Evolutionary conservation across 2,113 vertebrate species (phyloP), one percentile per base, ranked within the genome.

Genomic region (Austrofundulus limnaeus): DNA sequence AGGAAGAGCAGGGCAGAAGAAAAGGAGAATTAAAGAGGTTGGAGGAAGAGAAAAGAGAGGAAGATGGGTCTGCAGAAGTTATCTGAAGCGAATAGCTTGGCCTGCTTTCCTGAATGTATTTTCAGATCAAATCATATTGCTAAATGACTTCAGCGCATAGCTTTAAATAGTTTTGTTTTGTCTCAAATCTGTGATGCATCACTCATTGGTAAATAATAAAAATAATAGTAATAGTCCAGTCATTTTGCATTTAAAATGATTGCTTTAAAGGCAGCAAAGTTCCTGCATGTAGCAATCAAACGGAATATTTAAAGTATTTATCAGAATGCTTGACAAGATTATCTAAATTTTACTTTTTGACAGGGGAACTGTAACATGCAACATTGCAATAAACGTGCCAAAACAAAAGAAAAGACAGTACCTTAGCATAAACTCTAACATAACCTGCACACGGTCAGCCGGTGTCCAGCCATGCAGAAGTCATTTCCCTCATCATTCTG

Each of bases 401-500:
- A 34, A 42, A 72, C 21, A n/a, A 23, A 7, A 50, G 53, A 45
- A 10, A 25, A 14, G 28, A 48, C 34, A 23, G 16, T 39, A 45
- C 34, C 23, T 68, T 46, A 34, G 42, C 49, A 67, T 68, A 61
- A 49, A 79, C 31, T 57, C 65, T 47, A 71, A 57, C 15, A 49
- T 77, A 77, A 75, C 73, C 78, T 84, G 83, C 47, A 41, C 57
- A 68, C 45, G 43, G 72, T 78, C 76, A 81, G 61, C 61, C 53
- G 24, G 62, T 17, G 54, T 61, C 43, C 72, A 73, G 65, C 62
- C 85, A 79, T 25, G 81, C 77, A 83, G 80, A 89, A 89, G 79
- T 70, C 71, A 81, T 54, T 61, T 62, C 72, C 41, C 57, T 85
- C 80, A 74, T 87, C 75, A 82, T 81, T 88, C 82, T 75, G 80